Evolutionary conservation across 2,797 vertebrate genomes (phyloP).

Genomic region (Megalops cyprinoides): DNA sequence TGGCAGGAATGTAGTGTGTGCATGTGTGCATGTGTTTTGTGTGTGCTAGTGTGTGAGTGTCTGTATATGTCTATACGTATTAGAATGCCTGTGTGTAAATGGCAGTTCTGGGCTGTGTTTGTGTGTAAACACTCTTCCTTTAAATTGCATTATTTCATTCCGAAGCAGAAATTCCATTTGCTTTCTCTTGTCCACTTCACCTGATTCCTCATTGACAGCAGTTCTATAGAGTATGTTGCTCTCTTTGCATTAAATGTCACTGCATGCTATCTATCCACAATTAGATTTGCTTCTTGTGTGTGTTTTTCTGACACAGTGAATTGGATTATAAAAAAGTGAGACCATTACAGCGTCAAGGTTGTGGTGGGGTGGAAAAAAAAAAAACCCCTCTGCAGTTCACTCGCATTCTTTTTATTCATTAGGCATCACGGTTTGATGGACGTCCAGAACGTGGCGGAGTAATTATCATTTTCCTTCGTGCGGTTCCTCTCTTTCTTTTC

Average conservation of each 20-base stretch:
- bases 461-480: constrained; percentile 72
- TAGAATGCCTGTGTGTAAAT: too few species aligned
- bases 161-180: constrained; percentile 47
- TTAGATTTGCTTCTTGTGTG: constrained; percentile 21
- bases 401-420: constrained; percentile 56
- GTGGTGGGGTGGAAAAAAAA: constrained; percentile 33
- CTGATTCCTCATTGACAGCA: constrained; percentile 58
- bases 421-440: constrained; percentile 69
- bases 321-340: constrained; percentile 29
- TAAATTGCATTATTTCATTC: not conserved
- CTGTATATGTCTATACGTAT: constrained; percentile 15
- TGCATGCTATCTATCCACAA: constrained; percentile 11
- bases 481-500: constrained; percentile 58
- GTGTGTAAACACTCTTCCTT: constrained; percentile 1
- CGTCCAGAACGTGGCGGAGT: constrained; percentile 67
- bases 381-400: constrained; percentile 39
- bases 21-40: not conserved
- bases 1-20: constrained; percentile 38
- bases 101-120: too few species aligned
- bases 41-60: too few species aligned
- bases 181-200: constrained; percentile 48
- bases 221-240: constrained; percentile 36
- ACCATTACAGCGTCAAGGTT: constrained; percentile 31
- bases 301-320: not conserved
- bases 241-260: constrained; percentile 29